These are phyloP conservation scores for Dipus sagitta DNA, from an alignment of 2,797 vertebrate genomes.

Conservation along the genomic window DNA sequence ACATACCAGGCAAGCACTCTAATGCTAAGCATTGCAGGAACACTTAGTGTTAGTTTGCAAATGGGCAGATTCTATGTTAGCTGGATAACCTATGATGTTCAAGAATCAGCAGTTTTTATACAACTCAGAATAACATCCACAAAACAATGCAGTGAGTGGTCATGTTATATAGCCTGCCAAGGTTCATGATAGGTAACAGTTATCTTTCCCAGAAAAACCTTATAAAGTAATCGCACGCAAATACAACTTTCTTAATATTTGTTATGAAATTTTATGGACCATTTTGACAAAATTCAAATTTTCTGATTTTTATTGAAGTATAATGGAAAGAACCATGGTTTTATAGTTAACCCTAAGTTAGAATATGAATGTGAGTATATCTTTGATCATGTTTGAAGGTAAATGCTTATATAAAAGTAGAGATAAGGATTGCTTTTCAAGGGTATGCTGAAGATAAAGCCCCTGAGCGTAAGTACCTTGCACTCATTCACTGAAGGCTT, in stretches of 20 bases:
- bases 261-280: neutral
- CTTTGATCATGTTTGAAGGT: neutral
- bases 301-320: constrained; percentile 26
- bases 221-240: constrained; percentile 3
- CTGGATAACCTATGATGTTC: neutral
- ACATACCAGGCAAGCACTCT: neutral
- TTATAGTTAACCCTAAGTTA: neutral
- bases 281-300: neutral
- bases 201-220: constrained; percentile 27
- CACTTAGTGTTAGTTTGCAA: constrained; percentile 13
- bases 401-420: constrained; percentile 34
- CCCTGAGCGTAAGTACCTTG: neutral
- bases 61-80: constrained; percentile 13
- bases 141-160: neutral
- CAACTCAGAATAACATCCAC: constrained; percentile 13
- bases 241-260: constrained; percentile 10
- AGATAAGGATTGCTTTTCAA: constrained; percentile 16
- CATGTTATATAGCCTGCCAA: neutral
- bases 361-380: neutral
- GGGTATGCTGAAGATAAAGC: constrained; percentile 19
- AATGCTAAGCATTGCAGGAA: neutral
- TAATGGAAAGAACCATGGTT: neutral
- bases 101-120: neutral
- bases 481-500: constrained; percentile 22
- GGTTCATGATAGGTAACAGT: neutral